These are phyloP conservation scores for Uloborus plumipes DNA, from an alignment of 2,888 invertebrate genomes.

Conservation along the genomic window DNA sequence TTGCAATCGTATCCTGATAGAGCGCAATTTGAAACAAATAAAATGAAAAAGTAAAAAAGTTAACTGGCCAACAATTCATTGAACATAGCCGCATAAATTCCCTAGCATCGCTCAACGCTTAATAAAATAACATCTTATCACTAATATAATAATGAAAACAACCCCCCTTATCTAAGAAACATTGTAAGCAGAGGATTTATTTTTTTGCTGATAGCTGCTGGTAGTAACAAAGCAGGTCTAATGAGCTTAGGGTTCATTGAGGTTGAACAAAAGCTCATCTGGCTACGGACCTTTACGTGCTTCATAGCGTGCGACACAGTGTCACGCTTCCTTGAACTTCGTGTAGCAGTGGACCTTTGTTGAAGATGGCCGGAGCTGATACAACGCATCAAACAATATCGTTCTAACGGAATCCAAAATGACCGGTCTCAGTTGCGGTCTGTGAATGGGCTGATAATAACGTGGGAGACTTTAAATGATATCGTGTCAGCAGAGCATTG, in stretches of 20 bases:
- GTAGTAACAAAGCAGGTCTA: constrained; percentile 31
- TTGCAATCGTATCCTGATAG: no score
- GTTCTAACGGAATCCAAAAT: constrained; percentile 31
- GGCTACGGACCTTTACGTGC: constrained; percentile 48
- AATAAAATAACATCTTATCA: no score
- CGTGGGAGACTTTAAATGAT: constrained; percentile 35
- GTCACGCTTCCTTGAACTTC: constrained; percentile 44
- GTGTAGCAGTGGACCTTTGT: constrained; percentile 30
- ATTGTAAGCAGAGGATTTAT: constrained; percentile 11
- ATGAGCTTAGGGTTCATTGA: constrained; percentile 50
- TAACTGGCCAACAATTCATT: no score
- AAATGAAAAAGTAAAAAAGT: no score
- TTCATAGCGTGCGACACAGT: constrained; percentile 49
- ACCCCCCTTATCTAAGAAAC: constrained; percentile 17
- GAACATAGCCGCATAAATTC: no score
- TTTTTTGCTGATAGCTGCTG: neutral
- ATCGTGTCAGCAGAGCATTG: constrained; percentile 44
- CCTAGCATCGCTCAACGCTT: no score
- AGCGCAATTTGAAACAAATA: no score
- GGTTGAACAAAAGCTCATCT: constrained; percentile 58
- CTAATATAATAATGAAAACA: constrained; percentile 1
- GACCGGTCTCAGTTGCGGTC: constrained; percentile 21
- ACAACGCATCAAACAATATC: constrained; percentile 7
- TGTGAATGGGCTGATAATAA: constrained; percentile 27
- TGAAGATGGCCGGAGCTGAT: constrained; percentile 38